These are phyloP conservation scores for Motacilla alba DNA, from an alignment of 2,113 vertebrate genomes.

Conservation along the genomic window DNA sequence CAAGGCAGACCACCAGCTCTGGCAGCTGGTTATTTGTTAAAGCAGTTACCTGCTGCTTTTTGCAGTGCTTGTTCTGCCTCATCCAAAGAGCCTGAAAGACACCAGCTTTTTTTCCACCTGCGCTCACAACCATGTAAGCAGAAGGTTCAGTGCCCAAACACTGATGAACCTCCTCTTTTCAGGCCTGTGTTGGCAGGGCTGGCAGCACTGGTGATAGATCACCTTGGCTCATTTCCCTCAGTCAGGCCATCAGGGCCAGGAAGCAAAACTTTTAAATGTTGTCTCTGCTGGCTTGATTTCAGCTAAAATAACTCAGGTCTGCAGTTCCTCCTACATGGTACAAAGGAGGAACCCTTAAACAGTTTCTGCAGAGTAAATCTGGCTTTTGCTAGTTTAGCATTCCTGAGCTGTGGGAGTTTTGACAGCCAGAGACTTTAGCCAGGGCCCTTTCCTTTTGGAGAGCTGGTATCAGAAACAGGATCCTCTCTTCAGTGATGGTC, in stretches of 20 bases:
- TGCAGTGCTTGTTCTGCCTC: background rate
- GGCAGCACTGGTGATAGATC: background rate
- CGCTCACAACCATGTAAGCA: background rate
- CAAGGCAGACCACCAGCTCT: background rate
- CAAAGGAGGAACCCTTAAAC: background rate
- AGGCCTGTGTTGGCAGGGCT: background rate
- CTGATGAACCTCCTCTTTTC: background rate
- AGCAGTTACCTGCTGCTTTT: background rate
- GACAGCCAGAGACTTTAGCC: background rate
- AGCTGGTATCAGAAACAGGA: background rate
- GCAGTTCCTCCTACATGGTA: background rate
- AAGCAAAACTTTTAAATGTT: background rate
- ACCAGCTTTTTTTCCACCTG: background rate
- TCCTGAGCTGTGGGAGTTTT: background rate
- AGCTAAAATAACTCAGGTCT: background rate
- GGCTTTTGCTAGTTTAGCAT: background rate
- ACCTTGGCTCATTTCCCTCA: background rate
- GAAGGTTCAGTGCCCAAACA: background rate
- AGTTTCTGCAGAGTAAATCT: background rate
- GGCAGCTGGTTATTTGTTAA: background rate
- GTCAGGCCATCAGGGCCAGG: background rate
- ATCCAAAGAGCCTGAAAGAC: background rate
- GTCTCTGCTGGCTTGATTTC: background rate
- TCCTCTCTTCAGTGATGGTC: background rate
- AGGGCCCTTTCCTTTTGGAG: background rate